These are phyloP conservation scores for Cepaea nemoralis DNA, from an alignment of 1,140 invertebrate species.

Conservation along the genomic window DNA sequence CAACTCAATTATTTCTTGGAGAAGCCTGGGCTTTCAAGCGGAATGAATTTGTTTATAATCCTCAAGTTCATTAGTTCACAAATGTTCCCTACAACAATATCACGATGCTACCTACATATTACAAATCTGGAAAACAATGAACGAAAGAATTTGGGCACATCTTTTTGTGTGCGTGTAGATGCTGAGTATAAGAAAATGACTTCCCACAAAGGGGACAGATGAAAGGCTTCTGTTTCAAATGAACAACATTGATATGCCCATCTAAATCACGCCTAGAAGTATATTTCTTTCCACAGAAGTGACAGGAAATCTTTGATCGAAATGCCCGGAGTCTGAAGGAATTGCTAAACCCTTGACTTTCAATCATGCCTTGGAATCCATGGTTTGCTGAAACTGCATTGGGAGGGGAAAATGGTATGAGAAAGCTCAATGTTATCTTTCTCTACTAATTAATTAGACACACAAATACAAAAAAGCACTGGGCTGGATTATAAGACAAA, in stretches of 20 bases:
- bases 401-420: background rate
- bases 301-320: conserved; percentile 31
- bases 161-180: conserved; percentile 26
- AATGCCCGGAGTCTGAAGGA: conserved; percentile 17
- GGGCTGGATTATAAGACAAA: too few species aligned
- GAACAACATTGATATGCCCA: conserved; percentile 40
- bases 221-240: conserved; percentile 37
- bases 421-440: too few species aligned
- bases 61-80: background rate
- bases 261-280: conserved; percentile 36
- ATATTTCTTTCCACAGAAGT: conserved; percentile 39
- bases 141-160: background rate
- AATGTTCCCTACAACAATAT: background rate
- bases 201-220: background rate
- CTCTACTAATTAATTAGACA: too few species aligned
- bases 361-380: conserved; percentile 2
- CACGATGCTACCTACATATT: background rate
- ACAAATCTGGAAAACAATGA: conserved; percentile 6
- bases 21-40: background rate
- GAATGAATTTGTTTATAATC: background rate
- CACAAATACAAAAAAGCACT: too few species aligned
- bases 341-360: conserved; percentile 8
- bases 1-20: background rate
- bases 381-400: background rate
- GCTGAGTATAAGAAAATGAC: conserved; percentile 15